Evolutionary conservation across 2,888 invertebrate species (phyloP), one percentile per base, ranked within the genome.

Genomic region (Entomobrya proxima): DNA sequence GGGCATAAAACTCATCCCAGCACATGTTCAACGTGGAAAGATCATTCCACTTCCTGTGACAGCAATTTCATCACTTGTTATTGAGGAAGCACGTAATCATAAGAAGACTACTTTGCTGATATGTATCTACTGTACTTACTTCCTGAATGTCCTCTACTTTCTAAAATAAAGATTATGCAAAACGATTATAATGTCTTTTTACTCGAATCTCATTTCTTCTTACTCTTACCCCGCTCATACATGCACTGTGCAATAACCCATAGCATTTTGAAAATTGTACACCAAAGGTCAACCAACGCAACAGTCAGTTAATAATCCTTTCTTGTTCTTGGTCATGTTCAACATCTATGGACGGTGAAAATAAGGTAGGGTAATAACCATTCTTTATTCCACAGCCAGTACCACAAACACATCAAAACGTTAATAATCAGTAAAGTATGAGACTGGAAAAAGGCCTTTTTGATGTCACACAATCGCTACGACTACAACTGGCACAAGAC

Each of bases 41-140:
- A 69, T 74, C 74, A 64, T 72, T 84, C 55, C 82, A 80, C 86
- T 89, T 86, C 89, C 88, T 88, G 82, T 82, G 87, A 87, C 89
- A 88, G 88, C 88, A 90, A 90, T 90, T 90, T 88, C 90, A 88
- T 89, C 88, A 87, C 88, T 87, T 88, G 89, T 89, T 89, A 90
- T 90, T 89, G 90, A 89, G 90, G 90, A 90, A 90, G 87, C 89
- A 89, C 88, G 89, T 89, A 89, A 90, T 90, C 90, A 90, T 90
- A 90, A 89, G 89, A 88, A 87, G 82, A 89, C n/a, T n/a, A 87
- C 88, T 85, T 82, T 61, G 52, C 11, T 55, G 24, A 55, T 37
- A 24, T 35, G 13, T 11, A n/a, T 3, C 21, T 55, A 11, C 55
- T 55, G 18, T 13, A 61, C 9, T 11, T 6, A 61, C 24, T 7